Conservation (phyloP, 2,888 invertebrate genomes). For the Napeogenes inachia region DNA sequence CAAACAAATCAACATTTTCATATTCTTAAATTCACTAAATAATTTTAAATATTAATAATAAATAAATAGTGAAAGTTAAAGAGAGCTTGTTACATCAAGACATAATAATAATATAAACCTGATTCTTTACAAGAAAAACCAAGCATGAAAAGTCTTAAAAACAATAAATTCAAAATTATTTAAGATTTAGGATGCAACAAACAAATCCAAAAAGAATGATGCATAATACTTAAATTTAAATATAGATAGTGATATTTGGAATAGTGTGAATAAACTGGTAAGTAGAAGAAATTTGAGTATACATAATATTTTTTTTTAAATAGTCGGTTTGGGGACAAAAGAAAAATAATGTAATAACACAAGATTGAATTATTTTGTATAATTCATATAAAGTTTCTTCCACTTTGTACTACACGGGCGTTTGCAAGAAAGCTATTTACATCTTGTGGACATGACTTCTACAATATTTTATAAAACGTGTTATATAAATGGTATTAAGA, state of each 20-base stretch:
- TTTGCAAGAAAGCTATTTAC: conserved; percentile 45
- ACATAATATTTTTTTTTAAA: conserved; percentile 18
- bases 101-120: too few species aligned
- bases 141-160: too few species aligned
- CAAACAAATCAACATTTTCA: too few species aligned
- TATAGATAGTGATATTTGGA: conserved; percentile 18
- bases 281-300: conserved; percentile 30
- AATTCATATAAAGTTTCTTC: conserved; percentile 38
- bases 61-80: too few species aligned
- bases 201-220: conserved; percentile 23
- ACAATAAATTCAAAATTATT: too few species aligned
- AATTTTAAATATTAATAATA: too few species aligned
- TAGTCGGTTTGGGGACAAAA: conserved; percentile 15
- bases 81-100: too few species aligned
- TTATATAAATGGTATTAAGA: conserved; percentile 5
- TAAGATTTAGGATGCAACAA: too few species aligned
- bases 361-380: conserved; percentile 16
- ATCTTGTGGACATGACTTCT: conserved; percentile 15
- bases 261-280: conserved; percentile 30
- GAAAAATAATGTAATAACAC: conserved; percentile 13
- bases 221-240: conserved; percentile 20
- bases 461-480: conserved; percentile 3
- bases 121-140: too few species aligned
- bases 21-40: too few species aligned
- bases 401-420: conserved; percentile 53